phyloP scores from a whole-genome alignment of 2,888 invertebrate genomes.

The Sarcophaga subvicina region DNA sequence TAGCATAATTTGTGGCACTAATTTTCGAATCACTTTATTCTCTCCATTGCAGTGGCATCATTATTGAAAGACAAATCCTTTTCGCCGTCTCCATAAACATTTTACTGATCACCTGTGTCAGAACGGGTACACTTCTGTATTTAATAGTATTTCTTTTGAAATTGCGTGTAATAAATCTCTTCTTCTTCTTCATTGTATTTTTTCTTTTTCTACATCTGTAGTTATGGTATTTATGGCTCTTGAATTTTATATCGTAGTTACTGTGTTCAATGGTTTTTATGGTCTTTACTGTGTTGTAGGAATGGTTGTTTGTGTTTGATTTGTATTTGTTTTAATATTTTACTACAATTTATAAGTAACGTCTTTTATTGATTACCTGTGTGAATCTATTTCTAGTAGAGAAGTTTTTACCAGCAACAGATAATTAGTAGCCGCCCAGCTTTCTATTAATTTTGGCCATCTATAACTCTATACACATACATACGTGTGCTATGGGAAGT shows the following conservation, averaged over 20 bases:
- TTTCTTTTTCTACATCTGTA: not conserved
- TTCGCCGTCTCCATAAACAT: no score
- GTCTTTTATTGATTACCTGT: constrained; percentile 9
- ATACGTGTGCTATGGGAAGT: no score
- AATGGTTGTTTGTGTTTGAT: constrained; percentile 23
- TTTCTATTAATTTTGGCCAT: not conserved
- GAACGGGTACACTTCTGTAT: not conserved
- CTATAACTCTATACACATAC: not conserved
- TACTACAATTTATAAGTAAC: constrained; percentile 12
- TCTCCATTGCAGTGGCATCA: no score
- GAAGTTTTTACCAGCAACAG: not conserved
- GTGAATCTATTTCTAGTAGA: not conserved
- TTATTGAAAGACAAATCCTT: no score
- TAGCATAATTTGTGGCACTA: no score
- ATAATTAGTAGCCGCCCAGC: not conserved
- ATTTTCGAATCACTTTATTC: no score
- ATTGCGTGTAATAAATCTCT: constrained; percentile 15
- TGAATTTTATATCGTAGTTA: not conserved
- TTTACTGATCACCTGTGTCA: no score
- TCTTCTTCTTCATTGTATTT: not conserved
- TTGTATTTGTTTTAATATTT: constrained; percentile 31
- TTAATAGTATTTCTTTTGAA: not conserved
- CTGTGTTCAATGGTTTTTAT: not conserved
- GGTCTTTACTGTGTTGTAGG: no score
- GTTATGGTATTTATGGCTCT: constrained; percentile 2